Percentiles rank a stretch among this genome's conserved stretches.
These are phyloP conservation scores for Erpetoichthys calabaricus DNA, from an alignment of 2,797 vertebrate species.

Conservation along the genomic window DNA sequence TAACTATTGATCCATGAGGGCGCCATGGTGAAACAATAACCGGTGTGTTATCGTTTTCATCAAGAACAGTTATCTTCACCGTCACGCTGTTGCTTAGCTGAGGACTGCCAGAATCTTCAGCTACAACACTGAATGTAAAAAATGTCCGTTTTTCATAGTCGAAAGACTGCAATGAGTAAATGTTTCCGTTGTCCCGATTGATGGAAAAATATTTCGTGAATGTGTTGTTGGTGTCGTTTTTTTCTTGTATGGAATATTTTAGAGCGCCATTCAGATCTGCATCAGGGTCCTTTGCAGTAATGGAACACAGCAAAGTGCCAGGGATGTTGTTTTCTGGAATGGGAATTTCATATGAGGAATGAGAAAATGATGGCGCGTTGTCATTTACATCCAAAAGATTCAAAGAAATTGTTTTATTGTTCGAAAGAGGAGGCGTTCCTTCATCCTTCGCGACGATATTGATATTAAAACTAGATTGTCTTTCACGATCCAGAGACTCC, in stretches of 20 bases:
- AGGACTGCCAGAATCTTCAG: slow-evolving; percentile 52
- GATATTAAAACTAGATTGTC: slow-evolving; percentile 57
- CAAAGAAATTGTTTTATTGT: no score
- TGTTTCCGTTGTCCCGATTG: slow-evolving; percentile 80
- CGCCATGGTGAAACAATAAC: slow-evolving; percentile 53
- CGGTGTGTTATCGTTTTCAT: slow-evolving; percentile 62
- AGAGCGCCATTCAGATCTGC: slow-evolving; percentile 78
- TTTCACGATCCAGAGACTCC: slow-evolving; percentile 67
- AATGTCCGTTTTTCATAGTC: slow-evolving; percentile 77
- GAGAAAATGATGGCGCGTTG: no score
- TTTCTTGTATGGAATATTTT: slow-evolving; percentile 75
- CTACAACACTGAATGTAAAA: slow-evolving; percentile 30
- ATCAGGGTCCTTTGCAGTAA: slow-evolving; percentile 73
- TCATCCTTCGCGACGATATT: slow-evolving; percentile 67
- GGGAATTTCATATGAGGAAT: no score
- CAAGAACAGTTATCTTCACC: slow-evolving; percentile 49
- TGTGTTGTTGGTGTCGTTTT: slow-evolving; percentile 77
- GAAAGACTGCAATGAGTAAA: slow-evolving; percentile 80
- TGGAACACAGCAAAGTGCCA: slow-evolving; percentile 81
- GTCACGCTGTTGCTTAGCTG: slow-evolving; percentile 51
- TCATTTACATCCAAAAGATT: no score
- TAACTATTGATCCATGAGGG: no score
- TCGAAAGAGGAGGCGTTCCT: slow-evolving; percentile 65
- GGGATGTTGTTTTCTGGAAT: no score
- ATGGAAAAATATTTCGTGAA: slow-evolving; percentile 85